phyloP scores from a whole-genome alignment of 2,888 invertebrate genomes.

The Aspidapion aeneum region DNA sequence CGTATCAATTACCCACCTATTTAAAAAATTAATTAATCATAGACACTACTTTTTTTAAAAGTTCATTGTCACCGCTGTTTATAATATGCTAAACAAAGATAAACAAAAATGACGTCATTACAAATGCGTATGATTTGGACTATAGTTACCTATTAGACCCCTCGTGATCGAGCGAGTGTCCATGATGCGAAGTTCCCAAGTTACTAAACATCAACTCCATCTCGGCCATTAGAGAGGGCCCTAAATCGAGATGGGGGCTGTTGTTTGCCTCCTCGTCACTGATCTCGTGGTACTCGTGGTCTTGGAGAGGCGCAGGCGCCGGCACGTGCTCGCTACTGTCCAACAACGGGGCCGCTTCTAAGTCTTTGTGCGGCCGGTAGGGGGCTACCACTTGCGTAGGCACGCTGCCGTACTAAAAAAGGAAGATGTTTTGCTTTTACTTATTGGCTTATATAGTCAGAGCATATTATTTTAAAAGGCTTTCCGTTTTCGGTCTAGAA shows the following conservation, averaged over 20 bases:
- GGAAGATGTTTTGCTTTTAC: too few species aligned
- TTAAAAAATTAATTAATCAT: too few species aligned
- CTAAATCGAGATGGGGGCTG: slow-evolving; percentile 65
- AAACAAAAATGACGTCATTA: too few species aligned
- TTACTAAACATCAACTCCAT: slow-evolving; percentile 84
- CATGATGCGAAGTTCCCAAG: slow-evolving; percentile 41
- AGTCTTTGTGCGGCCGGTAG: slow-evolving; percentile 83
- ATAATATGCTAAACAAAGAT: too few species aligned
- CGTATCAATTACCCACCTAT: too few species aligned
- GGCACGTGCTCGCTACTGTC: slow-evolving; percentile 43
- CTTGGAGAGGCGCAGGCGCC: slow-evolving; percentile 47
- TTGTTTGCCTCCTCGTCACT: slow-evolving; percentile 69
- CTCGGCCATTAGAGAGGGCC: slow-evolving; percentile 87
- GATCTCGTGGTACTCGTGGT: slow-evolving; percentile 81
- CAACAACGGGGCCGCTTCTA: slow-evolving; percentile 65
- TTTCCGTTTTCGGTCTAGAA: too few species aligned
- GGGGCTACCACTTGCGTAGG: slow-evolving; percentile 88
- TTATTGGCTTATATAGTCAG: too few species aligned
- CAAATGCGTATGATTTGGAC: too few species aligned
- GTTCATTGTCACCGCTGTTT: too few species aligned
- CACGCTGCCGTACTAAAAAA: slow-evolving; percentile 64
- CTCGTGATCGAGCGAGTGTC: slow-evolving; percentile 37
- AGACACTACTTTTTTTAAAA: too few species aligned
- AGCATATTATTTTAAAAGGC: too few species aligned
- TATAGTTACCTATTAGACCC: slow-evolving; percentile 46